These are phyloP conservation scores for Blastobasis adustella DNA, from an alignment of 2,888 invertebrate genomes.

Conservation along the genomic window DNA sequence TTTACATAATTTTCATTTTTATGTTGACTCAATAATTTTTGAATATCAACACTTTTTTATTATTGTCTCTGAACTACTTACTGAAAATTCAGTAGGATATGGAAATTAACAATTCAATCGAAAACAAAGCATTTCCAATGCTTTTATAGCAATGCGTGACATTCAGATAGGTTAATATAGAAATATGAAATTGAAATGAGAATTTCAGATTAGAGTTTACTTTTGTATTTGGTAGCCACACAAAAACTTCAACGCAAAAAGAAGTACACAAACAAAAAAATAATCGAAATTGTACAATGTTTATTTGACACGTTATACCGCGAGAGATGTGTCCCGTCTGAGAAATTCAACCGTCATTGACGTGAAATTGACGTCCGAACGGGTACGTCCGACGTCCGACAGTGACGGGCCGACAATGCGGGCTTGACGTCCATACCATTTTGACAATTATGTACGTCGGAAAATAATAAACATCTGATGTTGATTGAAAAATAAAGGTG, in stretches of 20 bases:
- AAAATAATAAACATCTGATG: neutral
- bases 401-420: conserved; percentile 33
- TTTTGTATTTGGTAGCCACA: too few species aligned
- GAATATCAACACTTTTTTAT: neutral
- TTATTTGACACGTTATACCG: conserved; percentile 16
- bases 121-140: too few species aligned
- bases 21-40: neutral
- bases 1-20: neutral
- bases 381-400: conserved; percentile 31
- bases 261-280: too few species aligned
- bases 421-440: conserved; percentile 18
- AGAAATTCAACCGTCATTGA: conserved; percentile 31
- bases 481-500: too few species aligned
- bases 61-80: neutral
- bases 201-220: too few species aligned
- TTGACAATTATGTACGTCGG: neutral
- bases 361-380: conserved; percentile 45
- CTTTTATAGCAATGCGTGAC: too few species aligned
- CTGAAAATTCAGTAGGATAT: too few species aligned
- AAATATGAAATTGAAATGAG: too few species aligned
- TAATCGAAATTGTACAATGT: too few species aligned
- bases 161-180: too few species aligned
- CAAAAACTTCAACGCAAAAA: too few species aligned
- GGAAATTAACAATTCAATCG: too few species aligned
- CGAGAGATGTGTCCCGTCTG: conserved; percentile 27